Evolutionary conservation across 2,113 vertebrate species (phyloP), one percentile per base, ranked within the genome.

Genomic region (Python bivittatus): DNA sequence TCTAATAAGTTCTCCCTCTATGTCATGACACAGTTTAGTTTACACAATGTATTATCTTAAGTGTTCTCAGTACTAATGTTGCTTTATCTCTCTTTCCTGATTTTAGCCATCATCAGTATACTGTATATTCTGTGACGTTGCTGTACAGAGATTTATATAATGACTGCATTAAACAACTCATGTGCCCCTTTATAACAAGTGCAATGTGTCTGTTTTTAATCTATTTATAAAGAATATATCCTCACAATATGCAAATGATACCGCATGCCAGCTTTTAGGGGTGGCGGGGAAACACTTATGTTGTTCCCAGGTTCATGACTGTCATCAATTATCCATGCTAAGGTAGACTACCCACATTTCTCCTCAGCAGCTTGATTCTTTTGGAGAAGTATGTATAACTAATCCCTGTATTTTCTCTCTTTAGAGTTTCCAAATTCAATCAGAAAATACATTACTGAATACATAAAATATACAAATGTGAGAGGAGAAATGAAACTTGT

Each of bases 321-420:
- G 96, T 97, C 95, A 94, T 98, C 97, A 97, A 98, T 98, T 97
- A 97, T 97, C 97, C 96, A 97, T 97, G 96, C 93, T 95, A 96
- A 97, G 94, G 96, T 96, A 97, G 96, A 90, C 95, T 25, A 44
- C 42, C 12, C 48, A 25, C 27, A 29, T 93, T 89, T 8, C 1
- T 88, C 94, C 94, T 92, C 42, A 88, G 53, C 54, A 52, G 83
- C 57, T 94, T 84, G 6, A 92, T 93, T 93, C 84, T 92, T 93
- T 87, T 64, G 5, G 72, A 53, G 90, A 94, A 96, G 42, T 90
- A 84, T 93, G 86, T 92, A 68, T 29, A 0, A 0, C 86, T 86
- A 90, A 95, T 94, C 92, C 93, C 93, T 97, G 94, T 88, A 6
- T 11, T 22, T 13, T 56, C 11, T 96, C 94, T 6, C 95, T 95